These are phyloP conservation scores for Cardinalis cardinalis DNA, from an alignment of 2,113 vertebrate species.

Conservation along the genomic window DNA sequence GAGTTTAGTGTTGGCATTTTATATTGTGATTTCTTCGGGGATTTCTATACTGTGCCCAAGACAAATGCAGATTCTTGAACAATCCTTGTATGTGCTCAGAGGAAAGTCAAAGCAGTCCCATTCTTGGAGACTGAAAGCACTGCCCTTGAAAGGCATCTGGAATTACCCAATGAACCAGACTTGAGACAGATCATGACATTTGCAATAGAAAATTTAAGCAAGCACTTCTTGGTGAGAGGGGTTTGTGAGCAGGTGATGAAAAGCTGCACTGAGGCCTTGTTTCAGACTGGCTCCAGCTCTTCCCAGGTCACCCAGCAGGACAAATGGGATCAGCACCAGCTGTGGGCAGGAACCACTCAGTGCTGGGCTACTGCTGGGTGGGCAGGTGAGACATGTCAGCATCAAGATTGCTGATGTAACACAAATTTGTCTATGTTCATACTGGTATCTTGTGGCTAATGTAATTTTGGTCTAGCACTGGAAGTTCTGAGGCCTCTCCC, in stretches of 20 bases:
- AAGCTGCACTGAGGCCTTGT: fast-evolving
- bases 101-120: not conserved
- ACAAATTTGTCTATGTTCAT: not conserved
- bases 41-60: not conserved
- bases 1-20: constrained; percentile 16
- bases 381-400: not conserved
- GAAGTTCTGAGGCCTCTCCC: not conserved
- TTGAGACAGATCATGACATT: not conserved
- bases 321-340: not conserved
- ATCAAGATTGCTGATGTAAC: not conserved
- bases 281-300: not conserved
- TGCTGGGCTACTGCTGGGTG: not conserved
- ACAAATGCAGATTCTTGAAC: not conserved
- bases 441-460: not conserved
- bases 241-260: not conserved
- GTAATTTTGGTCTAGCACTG: not conserved
- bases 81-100: not conserved
- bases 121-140: not conserved
- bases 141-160: not conserved
- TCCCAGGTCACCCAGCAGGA: not conserved
- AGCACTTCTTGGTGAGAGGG: not conserved
- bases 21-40: constrained; percentile 13
- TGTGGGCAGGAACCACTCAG: not conserved
- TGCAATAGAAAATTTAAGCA: not conserved
- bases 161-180: not conserved